Base-by-base conservation (phyloP, 2,797 vertebrate genomes). In the Peromyscus nudipes region DNA sequence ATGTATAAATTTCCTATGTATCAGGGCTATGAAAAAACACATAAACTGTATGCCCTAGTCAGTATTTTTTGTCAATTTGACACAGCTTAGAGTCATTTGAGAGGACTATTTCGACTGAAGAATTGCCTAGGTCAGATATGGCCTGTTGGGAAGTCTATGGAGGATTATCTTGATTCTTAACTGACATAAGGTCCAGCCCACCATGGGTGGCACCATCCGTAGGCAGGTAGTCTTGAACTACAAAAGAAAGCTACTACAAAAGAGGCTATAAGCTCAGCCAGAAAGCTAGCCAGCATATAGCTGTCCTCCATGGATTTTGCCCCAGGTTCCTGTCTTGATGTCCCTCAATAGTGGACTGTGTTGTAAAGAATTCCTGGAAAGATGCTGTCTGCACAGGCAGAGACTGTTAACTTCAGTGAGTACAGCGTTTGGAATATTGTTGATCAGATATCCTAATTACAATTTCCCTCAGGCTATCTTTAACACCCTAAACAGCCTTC, bases 1-100 rank as follows among this genome's bases (percentile, higher is more conserved):
- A 85, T 86, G 21, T 55, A 96, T 46, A 85, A 91, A 95, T 21
- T 64, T 79, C 27, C 89, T 86, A 13, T 73, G 62, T 90, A 95
- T 43, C 7, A 93, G 5, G 92, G n/a, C 17, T 86, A 0, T 97
- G 37, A 92, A 94, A 62, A 96, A 92, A 49, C 27, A 84, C 11
- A 77, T 71, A 90, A 87, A 65, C 8, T 90, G 9, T 40, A 55
- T 14, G n/a, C 31, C n/a, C 16, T 57, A 43, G 5, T 57, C 23
- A 75, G 6, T 46, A 52, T 52, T 55, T 57, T 14, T 29, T 29
- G 14, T 40, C 49, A 87, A 55, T 2, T 17, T 71, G 67, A 87
- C 23, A 55, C 23, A 71, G 23, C 49, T 55, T 55, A 71, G 83
- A 69, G 21, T 69, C 64, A 86, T 52, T 19, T 71, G 25, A 57